phyloP scores from a whole-genome alignment of 2,113 vertebrate genomes.

The Mesoclemmys tuberculata region DNA sequence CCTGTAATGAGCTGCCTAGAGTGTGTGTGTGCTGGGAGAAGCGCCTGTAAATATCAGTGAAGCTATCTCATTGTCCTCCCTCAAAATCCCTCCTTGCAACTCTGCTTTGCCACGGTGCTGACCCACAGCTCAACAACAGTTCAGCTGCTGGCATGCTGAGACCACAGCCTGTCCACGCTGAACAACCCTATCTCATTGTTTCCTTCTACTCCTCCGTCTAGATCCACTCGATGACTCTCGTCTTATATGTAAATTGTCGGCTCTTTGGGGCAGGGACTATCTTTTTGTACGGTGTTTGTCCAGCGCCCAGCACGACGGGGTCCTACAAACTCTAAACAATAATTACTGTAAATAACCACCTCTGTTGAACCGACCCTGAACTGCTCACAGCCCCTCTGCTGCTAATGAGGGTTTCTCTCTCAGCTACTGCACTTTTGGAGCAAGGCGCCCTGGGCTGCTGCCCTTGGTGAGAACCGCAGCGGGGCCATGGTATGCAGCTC shows the following conservation, averaged over 20 bases:
- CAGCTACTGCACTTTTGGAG: neutral
- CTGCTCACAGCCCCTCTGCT: neutral
- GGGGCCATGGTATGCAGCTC: too few relatives aligned
- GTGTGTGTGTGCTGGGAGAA: neutral
- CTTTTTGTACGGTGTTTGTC: neutral
- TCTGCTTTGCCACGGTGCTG: neutral
- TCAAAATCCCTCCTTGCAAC: neutral
- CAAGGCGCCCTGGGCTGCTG: too few relatives aligned
- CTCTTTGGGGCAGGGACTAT: neutral
- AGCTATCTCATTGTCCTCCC: neutral
- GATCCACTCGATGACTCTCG: too few relatives aligned
- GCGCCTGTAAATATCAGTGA: neutral
- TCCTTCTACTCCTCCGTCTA: too few relatives aligned
- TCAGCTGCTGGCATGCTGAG: too few relatives aligned
- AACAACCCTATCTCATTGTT: too few relatives aligned
- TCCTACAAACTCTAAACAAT: neutral
- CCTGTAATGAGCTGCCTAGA: fast-evolving
- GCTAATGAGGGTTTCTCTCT: neutral
- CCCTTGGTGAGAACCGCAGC: neutral
- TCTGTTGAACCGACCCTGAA: neutral
- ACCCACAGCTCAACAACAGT: neutral
- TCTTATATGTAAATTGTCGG: too few relatives aligned
- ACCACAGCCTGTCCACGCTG: too few relatives aligned
- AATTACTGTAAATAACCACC: neutral
- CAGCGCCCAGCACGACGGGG: neutral